Base-by-base conservation (phyloP, 2,888 invertebrate genomes). In the Amblyteles armatorius region DNA sequence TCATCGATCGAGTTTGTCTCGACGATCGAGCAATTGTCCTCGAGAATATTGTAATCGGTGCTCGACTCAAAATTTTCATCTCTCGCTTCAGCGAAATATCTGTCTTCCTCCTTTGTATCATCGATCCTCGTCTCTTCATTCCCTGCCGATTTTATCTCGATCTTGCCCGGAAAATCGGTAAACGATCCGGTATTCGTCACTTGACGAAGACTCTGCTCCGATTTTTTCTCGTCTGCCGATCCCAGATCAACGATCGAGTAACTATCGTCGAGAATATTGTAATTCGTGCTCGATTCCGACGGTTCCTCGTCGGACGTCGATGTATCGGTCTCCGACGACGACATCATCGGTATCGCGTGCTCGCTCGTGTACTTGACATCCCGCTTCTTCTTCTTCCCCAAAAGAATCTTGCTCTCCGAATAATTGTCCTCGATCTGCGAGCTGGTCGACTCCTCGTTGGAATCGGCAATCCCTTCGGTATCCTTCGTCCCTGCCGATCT, bases 271-370 rank as follows among this genome's bases (percentile, higher is more conserved):
- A 93, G 86, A 57, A 93, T 91, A 87, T 93, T 92, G 67, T 93
- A 94, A 86, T 91, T 91, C 5, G 92, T 89, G 79, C 92, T 93
- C 4, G 91, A 91, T 79, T 93, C 91, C 13, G 93, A 92, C 1
- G 91, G 90, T 0, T 90, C 90, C 0, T 90, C 89, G 11, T 90
- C 90, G 16, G 91, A 90, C 0, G 90, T 92, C 5, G 92, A 92
- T 0, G 93, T 93, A 52, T 93, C 93, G 0, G 91, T 90, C 57
- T 92, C 92, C 3, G 91, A 92, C 0, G 93, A 93, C 0, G 92
- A 92, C 13, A 91, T 90, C 88, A 91, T 91, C 5, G 93, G 92
- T 77, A 92, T 91, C 3, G 87, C 83, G 19, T 50, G 63, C 13
- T 85, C 85, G 3, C 19, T 71, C 3, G 50, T n/a, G 76, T 85